Base-by-base conservation (phyloP, 1,140 invertebrate species). In the Dreissena rostriformis region DNA sequence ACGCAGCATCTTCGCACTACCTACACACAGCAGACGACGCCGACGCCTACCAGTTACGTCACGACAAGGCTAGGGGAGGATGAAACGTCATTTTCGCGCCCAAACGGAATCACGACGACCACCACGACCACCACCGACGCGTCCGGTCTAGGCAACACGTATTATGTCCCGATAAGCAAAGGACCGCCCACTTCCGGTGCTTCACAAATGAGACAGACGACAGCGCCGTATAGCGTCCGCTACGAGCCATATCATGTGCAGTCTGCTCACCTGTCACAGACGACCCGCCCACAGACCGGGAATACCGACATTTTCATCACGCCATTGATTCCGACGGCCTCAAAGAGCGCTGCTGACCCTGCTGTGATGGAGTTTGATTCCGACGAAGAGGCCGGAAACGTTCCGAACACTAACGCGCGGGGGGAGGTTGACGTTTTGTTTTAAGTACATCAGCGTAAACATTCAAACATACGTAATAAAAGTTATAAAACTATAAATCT, bases 341-440 rank as follows among this genome's bases (percentile, higher is more conserved):
- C 19, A n/a, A 63, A 19, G 11, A 2, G 66, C 55, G 28, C 26
- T 17, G 28, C 26, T 8, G 26, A 29, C 10, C 19, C 26, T 28
- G 67, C 10, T 22, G 65, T 79, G 17, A 51, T 70, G 14, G 49
- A 53, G 12, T 79, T 79, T 51, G 77, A 79, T 70, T 79, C 77
- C 12, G 77, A 79, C 22, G 67, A 79, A 19, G 66, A 79, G 39
- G 75, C 63, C 15, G 74, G 61, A 29, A 67, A 78, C 24, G 67
- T 76, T 49, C 74, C 63, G 76, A 24, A n/a, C 19, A 11, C 19
- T 19, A 55, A 4, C 0, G 65, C 17, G 17, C 66, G 70, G 29
- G n/a, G 22, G 7, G 75, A 79, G 22, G 77, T 22, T 39, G 51
- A 68, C 10, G 67, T 79, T 4, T 39, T 79, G 22, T 79, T 70